phyloP scores from a whole-genome alignment of 2,888 invertebrate genomes.

The Ophonus ardosiacus region DNA sequence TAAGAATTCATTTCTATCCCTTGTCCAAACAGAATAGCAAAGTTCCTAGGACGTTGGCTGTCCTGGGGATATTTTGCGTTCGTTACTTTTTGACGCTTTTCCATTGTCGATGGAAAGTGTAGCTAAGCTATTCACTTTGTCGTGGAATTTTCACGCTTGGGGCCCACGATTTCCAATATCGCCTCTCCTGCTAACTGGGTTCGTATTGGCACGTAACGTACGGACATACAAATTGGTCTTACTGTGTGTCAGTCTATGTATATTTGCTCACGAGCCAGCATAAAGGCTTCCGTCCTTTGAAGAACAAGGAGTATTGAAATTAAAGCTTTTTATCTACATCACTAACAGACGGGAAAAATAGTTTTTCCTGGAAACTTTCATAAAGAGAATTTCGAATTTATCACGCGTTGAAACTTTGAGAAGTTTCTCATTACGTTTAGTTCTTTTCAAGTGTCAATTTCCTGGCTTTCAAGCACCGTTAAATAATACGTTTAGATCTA shows the following conservation, averaged over 20 bases:
- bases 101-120: constrained; percentile 50
- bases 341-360: constrained; percentile 14
- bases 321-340: constrained; percentile 32
- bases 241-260: constrained; percentile 27
- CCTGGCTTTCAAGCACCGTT: neutral
- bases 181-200: neutral
- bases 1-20: neutral
- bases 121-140: constrained; percentile 33
- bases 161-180: constrained; percentile 43
- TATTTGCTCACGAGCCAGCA: constrained; percentile 14
- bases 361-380: constrained; percentile 9
- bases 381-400: constrained; percentile 17
- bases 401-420: neutral
- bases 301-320: constrained; percentile 39
- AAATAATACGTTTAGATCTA: neutral
- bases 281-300: constrained; percentile 5
- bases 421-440: neutral
- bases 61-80: constrained; percentile 59
- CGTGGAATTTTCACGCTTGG: constrained; percentile 38
- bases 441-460: neutral
- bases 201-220: constrained; percentile 17
- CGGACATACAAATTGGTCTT: constrained; percentile 32
- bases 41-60: neutral
- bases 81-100: constrained; percentile 63
- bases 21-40: neutral